Percentiles rank a stretch among this genome's conserved stretches.
Conservation (phyloP, 2,888 invertebrate genomes). For the Trachelus stipa region DNA sequence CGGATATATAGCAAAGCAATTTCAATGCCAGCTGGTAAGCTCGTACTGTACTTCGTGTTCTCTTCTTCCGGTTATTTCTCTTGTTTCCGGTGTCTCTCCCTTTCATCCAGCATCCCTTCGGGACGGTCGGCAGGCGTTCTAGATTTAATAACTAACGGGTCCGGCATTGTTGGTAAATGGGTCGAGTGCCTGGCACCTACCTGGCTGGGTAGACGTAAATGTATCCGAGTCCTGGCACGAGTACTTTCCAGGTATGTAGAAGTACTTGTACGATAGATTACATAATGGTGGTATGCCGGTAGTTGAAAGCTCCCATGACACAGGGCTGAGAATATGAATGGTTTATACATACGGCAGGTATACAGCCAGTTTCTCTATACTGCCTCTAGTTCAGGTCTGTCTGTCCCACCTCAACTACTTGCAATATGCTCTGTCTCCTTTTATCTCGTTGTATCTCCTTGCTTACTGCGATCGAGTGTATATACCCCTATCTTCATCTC, state of each 20-base stretch:
- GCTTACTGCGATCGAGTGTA: background rate
- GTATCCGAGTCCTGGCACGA: background rate
- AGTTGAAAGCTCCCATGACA: background rate
- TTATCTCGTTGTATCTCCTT: background rate
- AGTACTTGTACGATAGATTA: background rate
- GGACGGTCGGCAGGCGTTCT: background rate
- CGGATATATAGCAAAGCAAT: background rate
- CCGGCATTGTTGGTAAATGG: slow-evolving; percentile 34
- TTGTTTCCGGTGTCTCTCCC: background rate
- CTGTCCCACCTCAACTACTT: background rate
- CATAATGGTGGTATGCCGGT: background rate
- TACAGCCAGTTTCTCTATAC: background rate
- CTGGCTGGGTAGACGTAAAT: background rate
- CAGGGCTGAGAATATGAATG: background rate
- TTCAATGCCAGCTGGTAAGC: background rate
- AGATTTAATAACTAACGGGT: slow-evolving; percentile 21
- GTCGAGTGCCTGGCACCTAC: slow-evolving; percentile 30
- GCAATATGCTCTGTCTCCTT: background rate
- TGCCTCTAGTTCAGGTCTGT: background rate
- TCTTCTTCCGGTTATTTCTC: background rate
- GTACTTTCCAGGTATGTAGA: background rate
- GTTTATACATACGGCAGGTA: background rate
- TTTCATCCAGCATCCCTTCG: background rate
- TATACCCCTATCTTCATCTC: background rate
- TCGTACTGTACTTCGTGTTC: background rate